Conservation (phyloP, 2,797 vertebrate species). For the Acanthopagrus latus region DNA sequence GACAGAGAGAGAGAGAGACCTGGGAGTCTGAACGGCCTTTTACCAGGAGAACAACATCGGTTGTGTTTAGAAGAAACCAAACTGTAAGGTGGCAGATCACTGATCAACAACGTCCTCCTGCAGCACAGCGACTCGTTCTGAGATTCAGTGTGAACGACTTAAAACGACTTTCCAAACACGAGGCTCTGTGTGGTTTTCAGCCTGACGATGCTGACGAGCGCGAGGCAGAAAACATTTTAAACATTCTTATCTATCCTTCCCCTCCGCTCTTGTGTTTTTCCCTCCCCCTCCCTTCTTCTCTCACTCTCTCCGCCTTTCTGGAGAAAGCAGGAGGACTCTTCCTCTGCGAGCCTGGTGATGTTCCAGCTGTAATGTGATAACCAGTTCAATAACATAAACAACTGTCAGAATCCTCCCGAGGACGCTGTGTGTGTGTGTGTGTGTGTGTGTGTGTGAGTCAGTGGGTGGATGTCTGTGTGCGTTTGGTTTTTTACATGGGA, state of each 20-base stretch:
- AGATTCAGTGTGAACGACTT: neutral
- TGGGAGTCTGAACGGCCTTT: no score
- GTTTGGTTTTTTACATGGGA: no score
- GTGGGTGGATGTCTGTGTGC: conserved; percentile 41
- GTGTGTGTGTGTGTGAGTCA: conserved; percentile 27
- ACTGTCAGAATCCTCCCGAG: conserved; percentile 80
- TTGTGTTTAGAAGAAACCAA: no score
- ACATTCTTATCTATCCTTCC: conserved; percentile 45
- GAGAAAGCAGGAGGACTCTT: conserved; percentile 56
- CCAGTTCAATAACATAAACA: conserved; percentile 85
- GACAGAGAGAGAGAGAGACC: no score
- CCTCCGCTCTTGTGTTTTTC: conserved; percentile 41
- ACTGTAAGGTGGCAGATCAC: no score
- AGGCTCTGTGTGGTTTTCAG: neutral
- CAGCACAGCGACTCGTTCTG: no score
- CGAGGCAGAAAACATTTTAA: conserved; percentile 27
- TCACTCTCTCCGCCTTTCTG: conserved; percentile 41
- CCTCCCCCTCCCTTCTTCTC: no score
- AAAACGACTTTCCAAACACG: conserved; percentile 2
- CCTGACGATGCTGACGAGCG: conserved; percentile 26
- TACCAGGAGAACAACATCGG: no score
- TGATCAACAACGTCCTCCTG: neutral
- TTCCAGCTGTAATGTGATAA: conserved; percentile 82
- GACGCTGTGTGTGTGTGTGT: conserved; percentile 58
- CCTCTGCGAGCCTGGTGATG: conserved; percentile 64